Conservation (phyloP, 2,113 vertebrate species). For the Corythornis madagascariensis region DNA sequence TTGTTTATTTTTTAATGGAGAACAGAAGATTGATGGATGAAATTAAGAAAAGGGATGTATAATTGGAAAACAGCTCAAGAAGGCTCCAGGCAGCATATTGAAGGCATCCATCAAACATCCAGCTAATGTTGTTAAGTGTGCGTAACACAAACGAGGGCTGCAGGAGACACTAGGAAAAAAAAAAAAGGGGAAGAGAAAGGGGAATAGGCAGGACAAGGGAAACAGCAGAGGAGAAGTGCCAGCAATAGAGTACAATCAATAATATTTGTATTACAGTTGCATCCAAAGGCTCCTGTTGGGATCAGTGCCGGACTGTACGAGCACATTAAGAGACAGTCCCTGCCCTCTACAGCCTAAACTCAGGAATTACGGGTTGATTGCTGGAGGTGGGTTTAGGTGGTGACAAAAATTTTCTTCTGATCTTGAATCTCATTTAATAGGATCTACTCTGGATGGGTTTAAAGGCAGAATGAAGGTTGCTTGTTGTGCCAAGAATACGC, state of each 20-base stretch:
- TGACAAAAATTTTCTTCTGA: conserved; percentile 17
- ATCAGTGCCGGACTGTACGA: neutral
- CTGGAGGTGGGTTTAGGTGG: neutral
- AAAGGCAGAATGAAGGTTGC: neutral
- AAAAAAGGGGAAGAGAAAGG: neutral
- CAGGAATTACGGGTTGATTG: conserved; percentile 3
- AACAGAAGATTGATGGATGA: conserved; percentile 66
- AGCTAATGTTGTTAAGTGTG: conserved; percentile 57
- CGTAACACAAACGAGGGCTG: conserved; percentile 22
- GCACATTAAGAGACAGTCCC: conserved; percentile 34
- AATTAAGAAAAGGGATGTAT: conserved; percentile 70
- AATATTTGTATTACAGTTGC: conserved; percentile 24
- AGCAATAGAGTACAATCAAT: conserved; percentile 9
- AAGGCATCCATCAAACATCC: conserved; percentile 70
- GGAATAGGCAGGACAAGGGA: neutral
- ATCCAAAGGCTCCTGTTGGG: conserved; percentile 18
- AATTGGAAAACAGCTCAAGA: conserved; percentile 68
- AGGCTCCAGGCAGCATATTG: conserved; percentile 71
- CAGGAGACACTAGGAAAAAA: neutral
- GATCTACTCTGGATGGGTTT: neutral
- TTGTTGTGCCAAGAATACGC: conserved; percentile 34
- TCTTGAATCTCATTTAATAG: conserved; percentile 14
- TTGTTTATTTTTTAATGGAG: conserved; percentile 63
- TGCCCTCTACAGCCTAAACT: conserved; percentile 58
- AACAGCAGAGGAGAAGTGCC: conserved; percentile 7